Conservation (phyloP, 1,140 invertebrate species). For the Dinothrombium tinctorium region DNA sequence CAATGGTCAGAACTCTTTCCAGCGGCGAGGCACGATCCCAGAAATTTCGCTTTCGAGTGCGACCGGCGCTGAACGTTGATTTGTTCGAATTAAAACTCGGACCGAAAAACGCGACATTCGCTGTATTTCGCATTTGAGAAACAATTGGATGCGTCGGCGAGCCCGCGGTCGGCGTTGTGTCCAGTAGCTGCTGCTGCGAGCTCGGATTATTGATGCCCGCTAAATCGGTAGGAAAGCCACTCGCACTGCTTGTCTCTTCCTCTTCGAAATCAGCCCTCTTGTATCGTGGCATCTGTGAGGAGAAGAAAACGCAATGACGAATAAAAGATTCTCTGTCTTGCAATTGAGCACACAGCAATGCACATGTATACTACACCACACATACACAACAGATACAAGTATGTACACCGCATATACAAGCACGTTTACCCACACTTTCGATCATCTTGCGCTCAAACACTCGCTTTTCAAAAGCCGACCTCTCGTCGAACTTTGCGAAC, state of each 20-base stretch:
- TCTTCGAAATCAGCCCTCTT: conserved; percentile 27
- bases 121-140: background rate
- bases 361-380: too few relatives aligned
- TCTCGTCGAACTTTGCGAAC: too few relatives aligned
- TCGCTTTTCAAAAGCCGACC: too few relatives aligned
- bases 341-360: too few relatives aligned
- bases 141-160: background rate
- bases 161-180: background rate
- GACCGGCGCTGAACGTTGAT: conserved; percentile 8
- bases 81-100: background rate
- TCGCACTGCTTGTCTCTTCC: conserved; percentile 23
- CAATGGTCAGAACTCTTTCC: conserved; percentile 28
- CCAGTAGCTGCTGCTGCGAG: background rate
- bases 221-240: conserved; percentile 15
- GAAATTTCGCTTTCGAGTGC: conserved; percentile 22
- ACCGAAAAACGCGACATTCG: background rate
- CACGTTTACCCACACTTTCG: too few relatives aligned
- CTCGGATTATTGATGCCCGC: conserved; percentile 1
- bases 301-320: too few relatives aligned
- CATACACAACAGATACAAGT: too few relatives aligned
- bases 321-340: too few relatives aligned
- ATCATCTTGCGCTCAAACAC: too few relatives aligned
- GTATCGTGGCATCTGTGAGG: conserved; percentile 27
- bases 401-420: too few relatives aligned
- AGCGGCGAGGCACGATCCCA: conserved; percentile 34